A percentile compares a stretch with the other conserved stretches of the same genome.
These are phyloP conservation scores for Strongylocentrotus purpuratus DNA, from an alignment of 35 echinoderm and acorn worm species.

Conservation along the genomic window DNA sequence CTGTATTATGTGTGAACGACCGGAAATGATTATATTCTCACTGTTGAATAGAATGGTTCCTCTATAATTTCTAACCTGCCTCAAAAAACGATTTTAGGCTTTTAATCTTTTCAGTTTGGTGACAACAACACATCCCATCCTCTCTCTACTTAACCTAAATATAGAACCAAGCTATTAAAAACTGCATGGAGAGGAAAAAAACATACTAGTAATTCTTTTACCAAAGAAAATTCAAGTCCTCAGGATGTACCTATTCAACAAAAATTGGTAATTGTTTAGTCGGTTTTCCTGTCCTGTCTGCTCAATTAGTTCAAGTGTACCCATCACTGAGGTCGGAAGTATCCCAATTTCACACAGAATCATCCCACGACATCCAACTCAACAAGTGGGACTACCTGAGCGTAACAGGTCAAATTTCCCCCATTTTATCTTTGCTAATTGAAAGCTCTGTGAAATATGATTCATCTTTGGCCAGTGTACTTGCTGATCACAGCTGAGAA, in stretches of 20 bases:
- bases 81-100: too few relatives aligned
- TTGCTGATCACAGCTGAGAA: neutral
- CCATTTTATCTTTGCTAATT: neutral
- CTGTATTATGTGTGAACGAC: neutral
- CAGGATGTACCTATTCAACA: neutral
- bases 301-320: conserved; percentile 1
- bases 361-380: neutral
- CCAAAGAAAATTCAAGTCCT: neutral
- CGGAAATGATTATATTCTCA: neutral
- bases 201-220: too few relatives aligned
- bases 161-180: neutral
- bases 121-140: neutral
- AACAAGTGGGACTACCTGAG: neutral
- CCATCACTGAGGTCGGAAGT: neutral
- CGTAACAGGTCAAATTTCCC: neutral
- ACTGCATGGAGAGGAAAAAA: neutral
- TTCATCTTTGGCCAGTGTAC: neutral
- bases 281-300: neutral
- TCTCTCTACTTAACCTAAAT: neutral
- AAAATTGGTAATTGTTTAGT: conserved; percentile 18
- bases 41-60: neutral
- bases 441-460: neutral
- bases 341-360: neutral
- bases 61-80: neutral
- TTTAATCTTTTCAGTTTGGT: neutral